Evolutionary conservation across 2,797 vertebrate genomes (phyloP), one percentile per base, ranked within the genome.

Genomic region (Ciconia nigra): DNA sequence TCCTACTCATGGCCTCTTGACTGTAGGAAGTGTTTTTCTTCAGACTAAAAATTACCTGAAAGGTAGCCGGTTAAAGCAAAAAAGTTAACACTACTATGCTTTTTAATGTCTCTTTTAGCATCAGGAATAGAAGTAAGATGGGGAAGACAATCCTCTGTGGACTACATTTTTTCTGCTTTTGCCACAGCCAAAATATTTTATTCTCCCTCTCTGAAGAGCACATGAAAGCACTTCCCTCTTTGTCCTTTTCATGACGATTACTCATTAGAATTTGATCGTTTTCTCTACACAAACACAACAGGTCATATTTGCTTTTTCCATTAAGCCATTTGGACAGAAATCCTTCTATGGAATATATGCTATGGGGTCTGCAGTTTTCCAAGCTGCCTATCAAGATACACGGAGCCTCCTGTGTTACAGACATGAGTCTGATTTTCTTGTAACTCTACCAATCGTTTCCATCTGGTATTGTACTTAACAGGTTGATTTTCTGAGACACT

Each of bases 381-480:
- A 93, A 81, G 79, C 79, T 91, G 83, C 89, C 89, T 95, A 79
- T 89, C 87, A 96, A 95, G 93, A 92, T 29, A 94, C 52, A 87
- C 0, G 13, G 86, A 89, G 61, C 63, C 78, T 95, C 69, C 79
- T 83, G 89, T 29, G 63, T 24, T 89, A 57, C 79, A 96, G 90
- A 94, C 76, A 78, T 46, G 54, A 96, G 65, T 76, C 83, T 79
- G 85, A 91, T 65, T 95, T 95, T 93, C 81, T 89, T 94, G 94
- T 91, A 97, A 92, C 72, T 95, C 61, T 94, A 92, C 90, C 93
- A 93, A 93, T 85, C 49, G 0, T 81, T 95, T 85, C 97, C 95
- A 97, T 97, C 95, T 97, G 97, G 90, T 96, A 97, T 95, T 97
- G 90, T 96, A 97, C 90, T 94, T 96, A 95, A 87, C 93, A 96